Base-by-base conservation (phyloP, 2,888 invertebrate genomes). In the Dryococelus australis region DNA sequence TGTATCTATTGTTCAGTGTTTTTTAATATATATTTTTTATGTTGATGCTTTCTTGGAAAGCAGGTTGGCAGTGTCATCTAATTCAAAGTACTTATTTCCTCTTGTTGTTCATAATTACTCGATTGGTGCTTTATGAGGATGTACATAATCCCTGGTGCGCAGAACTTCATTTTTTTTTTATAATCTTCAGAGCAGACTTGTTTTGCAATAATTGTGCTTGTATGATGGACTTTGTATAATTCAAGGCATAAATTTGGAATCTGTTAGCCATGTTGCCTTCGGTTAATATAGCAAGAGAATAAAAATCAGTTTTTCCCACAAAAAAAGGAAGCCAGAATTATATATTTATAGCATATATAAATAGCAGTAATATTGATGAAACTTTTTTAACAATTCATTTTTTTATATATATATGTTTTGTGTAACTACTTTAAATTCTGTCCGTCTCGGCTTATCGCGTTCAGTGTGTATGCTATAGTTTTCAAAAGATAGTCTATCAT, bases 111-210 rank as follows among this genome's bases (percentile, higher is more conserved):
- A 24, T 65, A 65, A 65, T n/a, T 65, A 65, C 65, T 65, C 24
- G 65, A n/a, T 65, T 65, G 65, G 65, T 65, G 65, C 65, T 65
- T 65, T 65, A 24, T 65, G 65, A 65, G n/a, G 8, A 65, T 65
- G 65, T 65, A 65, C 65, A 65, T 65, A 65, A 65, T 65, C 65
- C 65, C 65, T 65, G 65, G 65, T 65, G 65, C 65, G 24, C 65
- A 65, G 65, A 24, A 65, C 24, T 65, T 51, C 12, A 51, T n/a
- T n/a, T 24, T 65, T 65, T 65, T 20, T 65, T 9, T 8, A 10
- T 10, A 10, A 65, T 65, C 0, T 16, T 65, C 24, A 65, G 65
- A 65, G 24, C 65, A 65, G 16, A 65, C n/a, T n/a, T 24, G 10
- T 16, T 65, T 65, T 65, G 10, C 16, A 16, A 10, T 47, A 10